Evolutionary conservation across 1,140 invertebrate species (phyloP).

Genomic region (Drosophila kanapiae): DNA sequence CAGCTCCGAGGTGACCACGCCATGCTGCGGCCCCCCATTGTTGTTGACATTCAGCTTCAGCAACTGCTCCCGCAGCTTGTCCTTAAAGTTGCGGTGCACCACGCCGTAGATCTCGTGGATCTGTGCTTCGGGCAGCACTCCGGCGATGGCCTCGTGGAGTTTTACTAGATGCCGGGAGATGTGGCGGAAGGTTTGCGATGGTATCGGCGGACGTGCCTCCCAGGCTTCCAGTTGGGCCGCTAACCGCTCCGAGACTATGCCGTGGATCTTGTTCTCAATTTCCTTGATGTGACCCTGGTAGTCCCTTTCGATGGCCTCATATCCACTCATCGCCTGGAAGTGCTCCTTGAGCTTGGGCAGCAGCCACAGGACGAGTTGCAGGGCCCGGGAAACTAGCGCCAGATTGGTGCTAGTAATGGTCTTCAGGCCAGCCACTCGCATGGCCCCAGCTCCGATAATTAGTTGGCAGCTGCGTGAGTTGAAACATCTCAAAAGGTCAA

Average conservation of each 20-base stretch:
- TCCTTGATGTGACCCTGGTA: slow-evolving; percentile 95
- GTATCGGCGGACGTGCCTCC: slow-evolving; percentile 97
- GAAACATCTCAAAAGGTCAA: slow-evolving; percentile 95
- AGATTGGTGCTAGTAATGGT: slow-evolving; percentile 98
- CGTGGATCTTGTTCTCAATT: slow-evolving; percentile 95
- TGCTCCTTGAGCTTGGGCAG: slow-evolving; percentile 90
- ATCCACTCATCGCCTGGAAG: slow-evolving; percentile 87
- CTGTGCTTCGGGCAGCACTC: slow-evolving; percentile 91
- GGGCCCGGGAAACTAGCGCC: slow-evolving; percentile 94
- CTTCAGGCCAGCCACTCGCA: slow-evolving; percentile 97
- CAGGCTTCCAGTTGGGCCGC: slow-evolving; percentile 91
- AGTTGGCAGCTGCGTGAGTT: slow-evolving; percentile 97
- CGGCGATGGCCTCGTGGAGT: slow-evolving; percentile 95
- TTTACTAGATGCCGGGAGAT: slow-evolving; percentile 97
- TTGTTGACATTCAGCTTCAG: slow-evolving; percentile 95
- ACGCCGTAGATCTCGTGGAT: slow-evolving; percentile 91
- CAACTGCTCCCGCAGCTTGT: slow-evolving; percentile 93
- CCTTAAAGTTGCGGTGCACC: slow-evolving; percentile 95
- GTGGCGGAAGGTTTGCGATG: slow-evolving; percentile 95
- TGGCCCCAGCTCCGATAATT: slow-evolving; percentile 97
- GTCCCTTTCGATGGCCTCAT: slow-evolving; percentile 91
- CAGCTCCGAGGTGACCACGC: slow-evolving; percentile 97
- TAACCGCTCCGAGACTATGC: slow-evolving; percentile 94
- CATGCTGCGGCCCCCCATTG: slow-evolving; percentile 98
- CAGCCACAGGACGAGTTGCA: slow-evolving; percentile 92